These are phyloP conservation scores for Caenorhabditis brenneri DNA, from an alignment of 1,140 invertebrate genomes.

Conservation along the genomic window DNA sequence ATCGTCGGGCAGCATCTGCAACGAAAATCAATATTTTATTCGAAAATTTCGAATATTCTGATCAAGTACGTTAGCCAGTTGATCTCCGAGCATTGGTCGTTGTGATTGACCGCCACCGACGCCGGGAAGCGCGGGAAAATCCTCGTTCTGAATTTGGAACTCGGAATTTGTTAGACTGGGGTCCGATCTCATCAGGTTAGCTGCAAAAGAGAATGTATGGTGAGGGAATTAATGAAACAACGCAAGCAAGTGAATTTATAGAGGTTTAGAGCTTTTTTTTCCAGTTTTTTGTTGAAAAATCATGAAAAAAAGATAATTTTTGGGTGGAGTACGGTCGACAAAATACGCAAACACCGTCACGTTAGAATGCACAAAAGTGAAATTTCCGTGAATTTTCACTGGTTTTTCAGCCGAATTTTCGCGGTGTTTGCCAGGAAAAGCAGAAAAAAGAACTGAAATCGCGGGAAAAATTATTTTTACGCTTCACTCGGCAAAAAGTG, in stretches of 20 bases:
- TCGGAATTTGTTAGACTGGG: constrained; percentile 73
- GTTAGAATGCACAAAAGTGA: background rate
- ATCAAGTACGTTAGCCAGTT: constrained; percentile 4
- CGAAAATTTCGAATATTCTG: constrained; percentile 47
- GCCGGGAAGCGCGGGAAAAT: constrained; percentile 92
- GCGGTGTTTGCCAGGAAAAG: background rate
- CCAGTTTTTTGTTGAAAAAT: background rate
- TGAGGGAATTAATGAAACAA: too few species aligned
- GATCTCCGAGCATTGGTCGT: constrained; percentile 29
- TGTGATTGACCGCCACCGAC: constrained; percentile 65
- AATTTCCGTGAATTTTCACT: too few species aligned
- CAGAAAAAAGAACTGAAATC: background rate
- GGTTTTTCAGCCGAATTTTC: background rate
- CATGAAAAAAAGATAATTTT: background rate
- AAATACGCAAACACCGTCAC: background rate
- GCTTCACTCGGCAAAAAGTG: too few species aligned
- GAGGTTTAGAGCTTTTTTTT: background rate
- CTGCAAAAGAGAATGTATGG: too few species aligned
- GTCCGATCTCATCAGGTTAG: constrained; percentile 57
- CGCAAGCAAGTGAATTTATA: background rate
- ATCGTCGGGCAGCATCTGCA: constrained; percentile 39
- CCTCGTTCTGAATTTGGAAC: constrained; percentile 96
- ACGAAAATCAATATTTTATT: background rate
- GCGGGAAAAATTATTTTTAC: too few species aligned
- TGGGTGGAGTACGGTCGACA: background rate